These are phyloP conservation scores for Sebastes vulpes DNA, from an alignment of 2,797 vertebrate genomes.

Conservation along the genomic window DNA sequence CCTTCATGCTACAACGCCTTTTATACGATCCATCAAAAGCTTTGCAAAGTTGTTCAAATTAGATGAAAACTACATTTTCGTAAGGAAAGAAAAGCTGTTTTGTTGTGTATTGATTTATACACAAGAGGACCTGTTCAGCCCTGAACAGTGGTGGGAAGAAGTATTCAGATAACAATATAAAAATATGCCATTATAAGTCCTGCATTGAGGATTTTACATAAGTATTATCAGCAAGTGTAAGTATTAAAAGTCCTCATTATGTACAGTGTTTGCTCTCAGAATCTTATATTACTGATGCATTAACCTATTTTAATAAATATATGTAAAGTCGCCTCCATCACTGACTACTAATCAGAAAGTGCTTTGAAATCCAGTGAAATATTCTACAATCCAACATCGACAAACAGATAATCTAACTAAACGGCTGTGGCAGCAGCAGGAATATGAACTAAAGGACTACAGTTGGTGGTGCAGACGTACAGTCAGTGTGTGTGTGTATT, in stretches of 20 bases:
- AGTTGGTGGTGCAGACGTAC: not conserved
- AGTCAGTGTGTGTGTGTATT: not conserved
- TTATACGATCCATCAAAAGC: slow-evolving; percentile 39
- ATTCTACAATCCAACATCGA: not conserved
- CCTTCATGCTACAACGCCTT: slow-evolving; percentile 33
- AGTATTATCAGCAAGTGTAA: not conserved
- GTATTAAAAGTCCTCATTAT: not conserved
- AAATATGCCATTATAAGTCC: not conserved
- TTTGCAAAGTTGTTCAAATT: slow-evolving; percentile 30
- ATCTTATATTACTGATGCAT: not conserved
- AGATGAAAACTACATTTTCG: slow-evolving; percentile 10
- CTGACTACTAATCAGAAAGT: not conserved
- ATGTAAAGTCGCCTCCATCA: too few relatives aligned
- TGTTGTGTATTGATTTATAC: not conserved
- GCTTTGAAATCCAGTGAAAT: not conserved
- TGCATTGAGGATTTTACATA: not conserved
- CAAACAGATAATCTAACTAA: slow-evolving; percentile 25
- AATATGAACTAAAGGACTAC: slow-evolving; percentile 1
- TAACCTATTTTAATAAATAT: not conserved
- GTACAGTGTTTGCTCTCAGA: not conserved
- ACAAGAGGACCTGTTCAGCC: not conserved
- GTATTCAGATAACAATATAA: not conserved
- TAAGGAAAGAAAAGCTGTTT: slow-evolving; percentile 2
- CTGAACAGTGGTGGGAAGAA: not conserved
- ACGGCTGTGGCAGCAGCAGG: not conserved